Evolutionary conservation across 2,113 vertebrate species (phyloP), one percentile per base, ranked within the genome.

Genomic region (Typhlomys cinereus): DNA sequence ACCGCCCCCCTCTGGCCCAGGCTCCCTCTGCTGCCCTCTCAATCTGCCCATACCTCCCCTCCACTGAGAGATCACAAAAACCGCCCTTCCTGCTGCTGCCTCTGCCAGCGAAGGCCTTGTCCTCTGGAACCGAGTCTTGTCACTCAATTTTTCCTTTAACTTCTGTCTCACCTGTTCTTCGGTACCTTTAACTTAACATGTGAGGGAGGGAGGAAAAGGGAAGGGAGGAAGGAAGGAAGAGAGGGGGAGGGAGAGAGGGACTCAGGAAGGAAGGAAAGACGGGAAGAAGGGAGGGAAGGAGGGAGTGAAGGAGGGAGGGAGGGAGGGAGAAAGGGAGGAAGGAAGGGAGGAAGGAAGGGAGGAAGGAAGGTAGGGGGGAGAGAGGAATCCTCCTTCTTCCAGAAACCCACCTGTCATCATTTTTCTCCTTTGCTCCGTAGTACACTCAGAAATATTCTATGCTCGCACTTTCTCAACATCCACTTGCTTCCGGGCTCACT

Each of bases 231-330:
- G 36, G 0, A 25, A 85, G 13, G n/a, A 20, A 69, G 13, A 13
- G 7, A 20, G n/a, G 34, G 25, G 4, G 7, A 64, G 21, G 31
- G 15, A 66, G 67, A 3, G 23, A 29, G 34, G 10, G 31, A n/a
- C n/a, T n/a, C n/a, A 36, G 25, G 2, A 1, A 1, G n/a, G 5
- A 13, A 20, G 12, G 27, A 6, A 17, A 82, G n/a, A n/a, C n/a
- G n/a, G n/a, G n/a, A n/a, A n/a, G n/a, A n/a, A n/a, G n/a, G n/a
- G n/a, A n/a, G 11, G 31, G 7, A 21, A 8, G 11, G 25, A 25
- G 1, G 23, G 14, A 48, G 21, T 3, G 7, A 6, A 54, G 54
- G 36, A 39, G 25, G 4, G 7, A 64, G 21, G 31, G 15, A 66
- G 67, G 4, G 23, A 29, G 34, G 10, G 31, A 36, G 25, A 2